These are phyloP conservation scores for Antheraea mylitta DNA, from an alignment of 1,140 invertebrate species.

Conservation along the genomic window DNA sequence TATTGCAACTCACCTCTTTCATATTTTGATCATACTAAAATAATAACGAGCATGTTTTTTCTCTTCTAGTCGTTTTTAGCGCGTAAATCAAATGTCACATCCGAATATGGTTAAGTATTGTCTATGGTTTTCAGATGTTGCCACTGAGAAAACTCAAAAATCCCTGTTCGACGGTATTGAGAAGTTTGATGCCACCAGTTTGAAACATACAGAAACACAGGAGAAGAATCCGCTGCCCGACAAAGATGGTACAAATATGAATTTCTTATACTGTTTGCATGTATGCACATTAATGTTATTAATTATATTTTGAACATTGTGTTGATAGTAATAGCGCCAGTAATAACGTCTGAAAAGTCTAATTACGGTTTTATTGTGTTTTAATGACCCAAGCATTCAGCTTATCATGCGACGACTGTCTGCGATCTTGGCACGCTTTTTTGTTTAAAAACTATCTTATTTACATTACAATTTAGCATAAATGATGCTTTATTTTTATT, in stretches of 20 bases:
- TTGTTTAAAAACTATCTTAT: conserved; percentile 17
- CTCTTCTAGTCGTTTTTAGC: conserved; percentile 24
- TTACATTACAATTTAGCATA: conserved; percentile 13
- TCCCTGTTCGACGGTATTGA: conserved; percentile 92
- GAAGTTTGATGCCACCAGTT: conserved; percentile 87
- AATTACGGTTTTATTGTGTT: conserved; percentile 14
- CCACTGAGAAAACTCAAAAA: conserved; percentile 91
- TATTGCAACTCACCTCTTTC: conserved; percentile 16
- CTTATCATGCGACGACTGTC: conserved; percentile 16
- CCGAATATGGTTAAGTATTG: conserved; percentile 5
- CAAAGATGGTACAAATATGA: conserved; percentile 88
- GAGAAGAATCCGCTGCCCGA: conserved; percentile 96
- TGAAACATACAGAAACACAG: conserved; percentile 95
- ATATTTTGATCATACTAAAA: conserved; percentile 20
- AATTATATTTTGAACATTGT: conserved; percentile 4
- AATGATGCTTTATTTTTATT: conserved; percentile 10
- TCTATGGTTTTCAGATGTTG: conserved; percentile 84
- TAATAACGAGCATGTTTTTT: conserved; percentile 33
- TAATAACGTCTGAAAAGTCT: background rate
- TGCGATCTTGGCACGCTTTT: conserved; percentile 27
- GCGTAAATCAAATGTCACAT: conserved; percentile 6
- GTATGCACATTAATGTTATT: background rate
- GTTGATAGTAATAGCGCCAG: conserved; percentile 4
- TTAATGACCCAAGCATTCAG: conserved; percentile 17
- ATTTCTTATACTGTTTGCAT: background rate